Base-by-base conservation (phyloP, 2,113 vertebrate genomes). In the Turdus rufiventris region DNA sequence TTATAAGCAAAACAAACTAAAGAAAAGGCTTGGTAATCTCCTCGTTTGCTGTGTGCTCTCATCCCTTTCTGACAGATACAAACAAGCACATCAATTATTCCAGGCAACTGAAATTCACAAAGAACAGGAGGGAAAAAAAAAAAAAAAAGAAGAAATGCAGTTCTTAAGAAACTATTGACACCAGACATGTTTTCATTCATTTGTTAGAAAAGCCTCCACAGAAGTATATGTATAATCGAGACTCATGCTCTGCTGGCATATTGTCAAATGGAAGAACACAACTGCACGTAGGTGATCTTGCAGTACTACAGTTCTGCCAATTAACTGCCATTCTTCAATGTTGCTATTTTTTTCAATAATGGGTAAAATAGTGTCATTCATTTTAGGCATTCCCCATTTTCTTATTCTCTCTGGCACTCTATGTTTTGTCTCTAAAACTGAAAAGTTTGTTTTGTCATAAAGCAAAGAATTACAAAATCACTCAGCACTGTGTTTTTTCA, bases 221-320 rank as follows among this genome's bases (percentile, higher is more conserved):
- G 28, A 53, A 81, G 16, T 17, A 31, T 1, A 51, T 1, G 7
- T 2, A 74, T 11, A 75, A 23, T 36, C 42, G 93, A 62, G 20
- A 65, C 14, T 38, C 8, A 9, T 5, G 1, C 23, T 43, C 45
- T 70, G 28, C 29, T 65, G 40, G 23, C 19, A 28, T 21, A 24
- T 23, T 65, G 50, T 57, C 42, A 65, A 85, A 56, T n/a, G 12
- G 60, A 85, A 76, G 45, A 61, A n/a, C 34, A 75, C 29, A 62
- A 66, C 8, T 43, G n/a, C 42, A 72, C 0, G 0, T 2, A 93
- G 17, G n/a, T 6, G 1, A 85, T 47, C 23, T 56, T 47, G 31
- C 34, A 11, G 6, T 34, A 54, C 14, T 73, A 28, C 18, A 73
- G 2, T 43, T 83, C 34, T 36, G 12, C 13, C 61, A 54, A 86